These are phyloP conservation scores for Mactromeris polynyma DNA, from an alignment of 2,888 invertebrate genomes.

Conservation along the genomic window DNA sequence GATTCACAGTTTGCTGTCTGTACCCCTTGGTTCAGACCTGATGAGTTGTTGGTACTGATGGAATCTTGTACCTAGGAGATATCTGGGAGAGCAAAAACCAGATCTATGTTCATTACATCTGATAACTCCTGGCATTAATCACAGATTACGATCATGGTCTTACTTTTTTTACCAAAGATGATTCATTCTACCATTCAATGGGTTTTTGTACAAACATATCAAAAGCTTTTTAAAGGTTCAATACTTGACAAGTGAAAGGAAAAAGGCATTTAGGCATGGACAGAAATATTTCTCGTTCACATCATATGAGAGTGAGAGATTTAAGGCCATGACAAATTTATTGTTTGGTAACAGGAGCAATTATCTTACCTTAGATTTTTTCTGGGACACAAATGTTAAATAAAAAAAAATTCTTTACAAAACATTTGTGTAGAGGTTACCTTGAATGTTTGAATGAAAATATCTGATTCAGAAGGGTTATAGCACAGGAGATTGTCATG, in stretches of 20 bases:
- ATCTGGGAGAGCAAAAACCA: no score
- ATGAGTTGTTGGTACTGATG: no score
- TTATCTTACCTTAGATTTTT: no score
- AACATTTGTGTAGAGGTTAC: no score
- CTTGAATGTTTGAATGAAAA: no score
- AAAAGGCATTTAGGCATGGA: neutral
- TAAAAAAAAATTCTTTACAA: no score
- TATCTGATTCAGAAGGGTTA: no score
- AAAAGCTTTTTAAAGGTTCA: neutral
- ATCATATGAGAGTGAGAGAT: neutral
- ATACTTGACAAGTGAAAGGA: neutral
- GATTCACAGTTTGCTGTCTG: no score
- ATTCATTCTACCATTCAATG: neutral
- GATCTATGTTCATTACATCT: neutral
- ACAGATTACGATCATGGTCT: neutral
- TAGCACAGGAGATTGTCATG: no score
- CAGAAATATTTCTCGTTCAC: neutral
- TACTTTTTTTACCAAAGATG: neutral
- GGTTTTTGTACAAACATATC: neutral
- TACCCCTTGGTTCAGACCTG: no score
- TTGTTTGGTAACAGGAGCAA: neutral
- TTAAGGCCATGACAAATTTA: neutral
- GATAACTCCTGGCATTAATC: neutral
- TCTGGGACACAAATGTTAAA: no score
- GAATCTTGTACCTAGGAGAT: no score